phyloP scores from a whole-genome alignment of 2,113 vertebrate species.

The Chunga burmeisteri region DNA sequence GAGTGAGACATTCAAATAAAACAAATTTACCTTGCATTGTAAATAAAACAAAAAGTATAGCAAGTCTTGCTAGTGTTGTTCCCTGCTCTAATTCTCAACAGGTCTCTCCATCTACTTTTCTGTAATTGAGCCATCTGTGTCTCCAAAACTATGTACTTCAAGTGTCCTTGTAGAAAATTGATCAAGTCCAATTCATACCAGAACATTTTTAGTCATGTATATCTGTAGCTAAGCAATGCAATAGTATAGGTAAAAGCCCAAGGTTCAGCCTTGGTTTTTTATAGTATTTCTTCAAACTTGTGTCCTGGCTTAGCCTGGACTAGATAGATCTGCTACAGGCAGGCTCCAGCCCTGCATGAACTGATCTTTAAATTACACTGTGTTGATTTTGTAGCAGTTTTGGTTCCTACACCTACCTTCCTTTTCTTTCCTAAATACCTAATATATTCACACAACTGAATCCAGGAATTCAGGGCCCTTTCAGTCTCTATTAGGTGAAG shows the following conservation, averaged over 20 bases:
- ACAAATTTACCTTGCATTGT: background rate
- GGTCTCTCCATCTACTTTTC: background rate
- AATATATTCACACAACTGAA: background rate
- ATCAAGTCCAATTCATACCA: background rate
- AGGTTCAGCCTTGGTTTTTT: background rate
- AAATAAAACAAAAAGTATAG: background rate
- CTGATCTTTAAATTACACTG: background rate
- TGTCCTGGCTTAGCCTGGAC: background rate
- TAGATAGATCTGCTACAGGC: rapidly evolving
- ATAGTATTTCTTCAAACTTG: background rate
- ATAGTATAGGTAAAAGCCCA: background rate
- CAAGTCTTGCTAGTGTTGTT: background rate
- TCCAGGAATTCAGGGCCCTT: background rate
- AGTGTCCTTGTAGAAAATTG: background rate
- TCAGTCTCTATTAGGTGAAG: background rate
- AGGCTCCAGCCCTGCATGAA: background rate
- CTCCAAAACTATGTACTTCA: background rate
- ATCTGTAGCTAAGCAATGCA: background rate
- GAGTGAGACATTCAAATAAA: background rate
- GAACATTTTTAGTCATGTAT: background rate
- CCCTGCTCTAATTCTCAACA: background rate
- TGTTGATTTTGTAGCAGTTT: background rate
- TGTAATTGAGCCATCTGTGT: background rate
- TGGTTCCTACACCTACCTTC: background rate
- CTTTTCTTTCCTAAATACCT: background rate